Evolutionary conservation across 2,113 vertebrate species (phyloP).

Genomic region (Scartelaos histophorus): DNA sequence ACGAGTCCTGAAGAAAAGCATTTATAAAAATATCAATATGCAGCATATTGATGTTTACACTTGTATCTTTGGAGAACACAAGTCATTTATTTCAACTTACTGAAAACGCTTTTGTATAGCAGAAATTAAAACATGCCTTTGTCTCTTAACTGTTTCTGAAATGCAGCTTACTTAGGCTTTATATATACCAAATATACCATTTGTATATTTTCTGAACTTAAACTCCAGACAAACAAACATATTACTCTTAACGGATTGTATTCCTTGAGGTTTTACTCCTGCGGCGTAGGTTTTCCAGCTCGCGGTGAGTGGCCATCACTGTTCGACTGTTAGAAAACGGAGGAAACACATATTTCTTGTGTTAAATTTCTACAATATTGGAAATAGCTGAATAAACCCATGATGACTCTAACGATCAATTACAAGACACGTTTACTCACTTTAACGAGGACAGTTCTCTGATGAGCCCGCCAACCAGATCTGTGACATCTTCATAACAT

Average conservation of each 20-base stretch:
- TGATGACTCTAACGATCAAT: too few relatives aligned
- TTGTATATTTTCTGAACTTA: background rate
- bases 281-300: constrained; percentile 65
- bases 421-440: constrained; percentile 64
- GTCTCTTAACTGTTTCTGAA: background rate
- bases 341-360: background rate
- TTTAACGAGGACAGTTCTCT: constrained; percentile 86
- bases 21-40: constrained; percentile 35
- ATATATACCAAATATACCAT: too few relatives aligned
- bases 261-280: constrained; percentile 45
- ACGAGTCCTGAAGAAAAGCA: background rate
- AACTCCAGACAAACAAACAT: background rate
- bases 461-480: constrained; percentile 79
- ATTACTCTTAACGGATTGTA: constrained; percentile 8
- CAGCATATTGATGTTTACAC: background rate
- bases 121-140: constrained; percentile 4
- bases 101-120: constrained; percentile 25
- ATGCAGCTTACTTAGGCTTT: background rate
- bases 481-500: constrained; percentile 75
- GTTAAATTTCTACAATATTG: background rate
- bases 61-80: constrained; percentile 2
- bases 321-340: constrained; percentile 56
- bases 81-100: background rate
- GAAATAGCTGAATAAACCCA: background rate
- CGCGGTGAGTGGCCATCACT: constrained; percentile 69